Evolutionary conservation across 2,888 invertebrate species (phyloP).

Genomic region (Linyphia triangularis): DNA sequence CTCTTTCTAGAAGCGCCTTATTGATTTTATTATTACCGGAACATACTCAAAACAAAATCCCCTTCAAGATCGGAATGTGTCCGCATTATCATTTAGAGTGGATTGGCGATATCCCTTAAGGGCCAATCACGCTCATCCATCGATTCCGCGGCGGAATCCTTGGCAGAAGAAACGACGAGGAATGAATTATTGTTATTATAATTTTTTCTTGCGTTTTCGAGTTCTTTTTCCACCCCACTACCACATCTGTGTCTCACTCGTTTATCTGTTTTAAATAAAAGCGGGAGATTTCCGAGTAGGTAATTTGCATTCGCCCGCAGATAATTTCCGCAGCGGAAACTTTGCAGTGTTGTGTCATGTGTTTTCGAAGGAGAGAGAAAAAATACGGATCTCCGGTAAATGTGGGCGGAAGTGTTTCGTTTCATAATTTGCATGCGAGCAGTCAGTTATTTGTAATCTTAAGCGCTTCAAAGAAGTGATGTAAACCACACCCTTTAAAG

Average conservation of each 20-base stretch:
- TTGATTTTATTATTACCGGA: slow-evolving; percentile 72
- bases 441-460: slow-evolving; percentile 23
- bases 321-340: slow-evolving; percentile 25
- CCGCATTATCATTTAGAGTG: slow-evolving; percentile 72
- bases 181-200: slow-evolving; percentile 5
- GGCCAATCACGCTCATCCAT: slow-evolving; percentile 58
- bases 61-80: slow-evolving; percentile 53
- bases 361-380: neutral
- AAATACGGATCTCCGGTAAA: slow-evolving; percentile 34
- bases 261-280: slow-evolving; percentile 61
- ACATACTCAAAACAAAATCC: slow-evolving; percentile 65
- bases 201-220: slow-evolving; percentile 10
- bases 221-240: slow-evolving; percentile 10
- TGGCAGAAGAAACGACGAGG: slow-evolving; percentile 33
- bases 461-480: neutral
- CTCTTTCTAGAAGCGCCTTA: slow-evolving; percentile 17
- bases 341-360: slow-evolving; percentile 14
- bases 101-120: slow-evolving; percentile 60
- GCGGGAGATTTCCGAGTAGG: slow-evolving; percentile 22
- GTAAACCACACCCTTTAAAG: neutral
- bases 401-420: slow-evolving; percentile 36
- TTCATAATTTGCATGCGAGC: slow-evolving; percentile 39
- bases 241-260: slow-evolving; percentile 1
- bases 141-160: slow-evolving; percentile 43
- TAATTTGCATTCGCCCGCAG: slow-evolving; percentile 32